Evolutionary conservation across 2,888 invertebrate species (phyloP).

Genomic region (Drosophila anomalata): DNA sequence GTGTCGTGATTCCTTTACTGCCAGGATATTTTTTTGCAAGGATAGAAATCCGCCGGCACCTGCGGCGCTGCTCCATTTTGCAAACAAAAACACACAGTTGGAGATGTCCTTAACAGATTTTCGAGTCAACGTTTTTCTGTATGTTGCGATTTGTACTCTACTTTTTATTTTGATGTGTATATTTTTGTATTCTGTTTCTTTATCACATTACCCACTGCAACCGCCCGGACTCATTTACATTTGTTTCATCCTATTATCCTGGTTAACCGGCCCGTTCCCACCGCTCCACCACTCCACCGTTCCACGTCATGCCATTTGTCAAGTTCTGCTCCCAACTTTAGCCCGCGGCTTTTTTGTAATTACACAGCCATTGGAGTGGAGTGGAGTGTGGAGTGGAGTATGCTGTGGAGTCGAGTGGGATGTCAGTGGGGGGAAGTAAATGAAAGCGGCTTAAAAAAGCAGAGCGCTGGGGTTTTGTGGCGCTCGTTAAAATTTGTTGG

Average conservation of each 20-base stretch:
- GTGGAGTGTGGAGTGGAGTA: background rate
- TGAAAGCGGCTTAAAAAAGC: constrained; percentile 65
- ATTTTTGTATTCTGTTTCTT: constrained; percentile 19
- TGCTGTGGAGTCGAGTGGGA: background rate
- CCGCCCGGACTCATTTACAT: constrained; percentile 65
- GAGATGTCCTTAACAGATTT: constrained; percentile 72
- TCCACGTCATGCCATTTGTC: constrained; percentile 63
- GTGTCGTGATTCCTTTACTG: constrained; percentile 22
- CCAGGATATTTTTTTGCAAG: constrained; percentile 7
- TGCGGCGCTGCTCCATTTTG: constrained; percentile 64
- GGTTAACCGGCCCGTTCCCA: constrained; percentile 67
- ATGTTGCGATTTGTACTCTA: constrained; percentile 16
- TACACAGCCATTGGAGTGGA: constrained; percentile 51
- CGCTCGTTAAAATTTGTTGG: constrained; percentile 78
- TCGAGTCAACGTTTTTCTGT: constrained; percentile 43
- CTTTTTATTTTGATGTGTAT: constrained; percentile 7
- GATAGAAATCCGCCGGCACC: constrained; percentile 25
- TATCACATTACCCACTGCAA: constrained; percentile 21
- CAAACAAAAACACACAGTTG: constrained; percentile 55
- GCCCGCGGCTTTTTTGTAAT: constrained; percentile 73
- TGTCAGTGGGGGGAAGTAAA: constrained; percentile 5
- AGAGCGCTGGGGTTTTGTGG: constrained; percentile 71
- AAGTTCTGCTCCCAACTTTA: constrained; percentile 64
- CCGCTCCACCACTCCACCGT: constrained; percentile 6
- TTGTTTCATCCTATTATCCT: constrained; percentile 77